A percentile compares a stretch with the other conserved stretches of the same genome.
phyloP scores from a whole-genome alignment of 2,888 invertebrate genomes.

The Diaperis boleti region DNA sequence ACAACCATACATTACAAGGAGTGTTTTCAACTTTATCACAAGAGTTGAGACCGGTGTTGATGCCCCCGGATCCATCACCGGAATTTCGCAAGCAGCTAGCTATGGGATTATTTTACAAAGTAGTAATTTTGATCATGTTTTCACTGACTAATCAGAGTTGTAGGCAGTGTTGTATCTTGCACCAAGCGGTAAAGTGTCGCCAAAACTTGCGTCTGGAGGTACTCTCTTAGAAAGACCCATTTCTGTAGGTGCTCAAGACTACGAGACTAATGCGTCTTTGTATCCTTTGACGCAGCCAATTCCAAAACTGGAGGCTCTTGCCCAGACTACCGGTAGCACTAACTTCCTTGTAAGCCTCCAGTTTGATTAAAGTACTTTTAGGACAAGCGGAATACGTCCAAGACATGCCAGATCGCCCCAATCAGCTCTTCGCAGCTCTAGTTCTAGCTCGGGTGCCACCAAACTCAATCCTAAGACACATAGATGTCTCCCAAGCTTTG shows the following conservation, averaged over 20 bases:
- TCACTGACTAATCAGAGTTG: background rate
- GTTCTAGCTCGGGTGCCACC: slow-evolving; percentile 71
- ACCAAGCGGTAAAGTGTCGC: background rate
- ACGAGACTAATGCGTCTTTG: slow-evolving; percentile 70
- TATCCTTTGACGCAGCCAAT: slow-evolving; percentile 77
- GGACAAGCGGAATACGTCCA: slow-evolving; percentile 78
- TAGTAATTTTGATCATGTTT: background rate
- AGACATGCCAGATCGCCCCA: slow-evolving; percentile 75
- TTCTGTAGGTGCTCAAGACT: slow-evolving; percentile 73
- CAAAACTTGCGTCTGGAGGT: background rate
- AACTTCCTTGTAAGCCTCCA: background rate
- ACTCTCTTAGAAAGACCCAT: slow-evolving; percentile 65
- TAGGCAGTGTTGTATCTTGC: slow-evolving; percentile 1
- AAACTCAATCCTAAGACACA: slow-evolving; percentile 71
- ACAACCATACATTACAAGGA: slow-evolving; percentile 63
- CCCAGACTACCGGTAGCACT: slow-evolving; percentile 70
- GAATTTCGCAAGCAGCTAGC: slow-evolving; percentile 79
- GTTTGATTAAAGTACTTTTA: background rate
- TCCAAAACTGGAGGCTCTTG: slow-evolving; percentile 72
- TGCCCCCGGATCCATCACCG: slow-evolving; percentile 77
- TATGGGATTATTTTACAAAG: slow-evolving; percentile 68
- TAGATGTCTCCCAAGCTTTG: slow-evolving; percentile 65
- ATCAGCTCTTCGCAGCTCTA: slow-evolving; percentile 80
- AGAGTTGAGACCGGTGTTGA: slow-evolving; percentile 75
- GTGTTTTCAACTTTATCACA: slow-evolving; percentile 67